Percentiles rank a stretch among this genome's conserved stretches.
Evolutionary conservation across 92 coral and sea anemone species (phyloP).

Genomic region (Epizoanthus scotinus): DNA sequence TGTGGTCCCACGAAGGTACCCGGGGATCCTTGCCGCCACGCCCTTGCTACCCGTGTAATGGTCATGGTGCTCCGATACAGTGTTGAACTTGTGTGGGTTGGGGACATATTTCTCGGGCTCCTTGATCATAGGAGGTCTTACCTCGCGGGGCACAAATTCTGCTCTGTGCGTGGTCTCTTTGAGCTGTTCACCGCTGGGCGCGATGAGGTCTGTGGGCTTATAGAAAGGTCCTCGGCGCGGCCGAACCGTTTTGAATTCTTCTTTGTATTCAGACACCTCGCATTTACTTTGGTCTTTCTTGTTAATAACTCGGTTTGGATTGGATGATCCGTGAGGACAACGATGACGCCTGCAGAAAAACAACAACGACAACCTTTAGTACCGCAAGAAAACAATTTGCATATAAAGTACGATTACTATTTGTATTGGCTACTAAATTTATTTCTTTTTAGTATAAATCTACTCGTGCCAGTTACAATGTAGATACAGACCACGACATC

Average conservation of each 20-base stretch:
- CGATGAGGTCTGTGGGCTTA: slow-evolving; percentile 85
- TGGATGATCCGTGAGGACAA: slow-evolving; percentile 83
- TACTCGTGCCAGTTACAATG: too few species aligned
- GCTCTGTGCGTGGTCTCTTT: slow-evolving; percentile 79
- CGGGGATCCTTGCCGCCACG: slow-evolving; percentile 82
- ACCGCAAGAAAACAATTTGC: too few species aligned
- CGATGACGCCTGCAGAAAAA: slow-evolving; percentile 83
- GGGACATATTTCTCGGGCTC: slow-evolving; percentile 93
- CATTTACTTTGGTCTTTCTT: slow-evolving; percentile 76
- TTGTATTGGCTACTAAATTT: too few species aligned
- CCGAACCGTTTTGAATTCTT: slow-evolving; percentile 57
- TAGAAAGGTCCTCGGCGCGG: slow-evolving; percentile 90
- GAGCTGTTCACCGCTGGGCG: slow-evolving; percentile 63
- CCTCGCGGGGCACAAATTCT: slow-evolving; percentile 71
- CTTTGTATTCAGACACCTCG: slow-evolving; percentile 82
- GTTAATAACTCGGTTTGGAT: slow-evolving; percentile 86
- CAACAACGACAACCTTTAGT: neutral
- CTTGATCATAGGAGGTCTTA: slow-evolving; percentile 71
- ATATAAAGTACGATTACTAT: too few species aligned
- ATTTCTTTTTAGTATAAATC: too few species aligned
- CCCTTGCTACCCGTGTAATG: slow-evolving; percentile 77
- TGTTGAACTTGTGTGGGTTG: slow-evolving; percentile 84
- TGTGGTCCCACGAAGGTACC: slow-evolving; percentile 85
- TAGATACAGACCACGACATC: too few species aligned
- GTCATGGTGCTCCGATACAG: slow-evolving; percentile 88